Percentiles rank a stretch among this genome's conserved stretches.
These are phyloP conservation scores for Tretioscincus oriximinensis DNA, from an alignment of 2,113 vertebrate species.

Conservation along the genomic window DNA sequence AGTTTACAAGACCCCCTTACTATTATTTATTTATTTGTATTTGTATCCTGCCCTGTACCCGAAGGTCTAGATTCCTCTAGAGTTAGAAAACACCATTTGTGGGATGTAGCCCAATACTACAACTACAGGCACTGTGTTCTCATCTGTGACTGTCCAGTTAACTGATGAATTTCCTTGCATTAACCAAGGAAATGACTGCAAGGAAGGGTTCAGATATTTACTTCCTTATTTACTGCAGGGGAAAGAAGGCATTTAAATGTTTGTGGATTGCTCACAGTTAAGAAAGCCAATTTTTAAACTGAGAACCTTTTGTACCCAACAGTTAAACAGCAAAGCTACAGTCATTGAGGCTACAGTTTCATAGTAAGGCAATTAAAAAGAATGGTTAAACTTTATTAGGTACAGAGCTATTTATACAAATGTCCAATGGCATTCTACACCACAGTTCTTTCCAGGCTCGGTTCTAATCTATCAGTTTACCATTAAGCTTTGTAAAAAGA, in stretches of 20 bases:
- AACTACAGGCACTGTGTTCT: neutral
- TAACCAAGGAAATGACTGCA: neutral
- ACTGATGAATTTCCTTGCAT: neutral
- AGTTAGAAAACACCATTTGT: too few relatives aligned
- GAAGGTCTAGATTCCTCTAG: too few relatives aligned
- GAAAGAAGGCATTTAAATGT: neutral
- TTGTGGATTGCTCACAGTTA: neutral
- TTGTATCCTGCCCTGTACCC: too few relatives aligned
- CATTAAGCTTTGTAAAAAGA: neutral
- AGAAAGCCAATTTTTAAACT: constrained; percentile 3
- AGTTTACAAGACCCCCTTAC: too few relatives aligned
- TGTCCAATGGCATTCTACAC: neutral
- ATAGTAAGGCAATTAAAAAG: neutral
- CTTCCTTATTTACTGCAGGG: neutral
- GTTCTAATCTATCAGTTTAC: neutral
- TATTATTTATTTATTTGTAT: too few relatives aligned
- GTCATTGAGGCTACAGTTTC: neutral
- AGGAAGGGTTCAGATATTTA: neutral
- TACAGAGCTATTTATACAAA: constrained; percentile 15
- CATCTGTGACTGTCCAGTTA: neutral
- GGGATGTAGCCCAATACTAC: neutral
- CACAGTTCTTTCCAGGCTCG: neutral
- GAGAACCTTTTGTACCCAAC: neutral
- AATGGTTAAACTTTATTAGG: constrained; percentile 5
- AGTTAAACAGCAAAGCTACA: constrained; percentile 5